Percentiles rank a stretch among this genome's conserved stretches.
These are phyloP conservation scores for Volucella inanis DNA, from an alignment of 2,888 invertebrate species.

Conservation along the genomic window DNA sequence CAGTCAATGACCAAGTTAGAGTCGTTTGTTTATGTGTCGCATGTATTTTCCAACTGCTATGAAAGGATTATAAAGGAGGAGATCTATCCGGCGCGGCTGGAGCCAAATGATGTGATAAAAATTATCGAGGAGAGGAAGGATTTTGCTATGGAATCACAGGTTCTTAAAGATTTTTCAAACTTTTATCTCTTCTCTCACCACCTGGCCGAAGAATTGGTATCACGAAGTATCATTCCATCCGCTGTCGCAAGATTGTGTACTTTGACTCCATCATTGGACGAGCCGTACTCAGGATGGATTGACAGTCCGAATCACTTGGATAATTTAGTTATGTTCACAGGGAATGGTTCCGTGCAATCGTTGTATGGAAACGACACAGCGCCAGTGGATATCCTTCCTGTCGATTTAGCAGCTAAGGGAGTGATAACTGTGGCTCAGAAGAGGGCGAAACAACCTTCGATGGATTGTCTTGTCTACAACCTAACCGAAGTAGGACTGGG, in stretches of 20 bases:
- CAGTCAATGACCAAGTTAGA: slow-evolving; percentile 52
- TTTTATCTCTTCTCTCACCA: slow-evolving; percentile 64
- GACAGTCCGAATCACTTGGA: slow-evolving; percentile 62
- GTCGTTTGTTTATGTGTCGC: slow-evolving; percentile 67
- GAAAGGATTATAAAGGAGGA: slow-evolving; percentile 60
- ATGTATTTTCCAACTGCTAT: slow-evolving; percentile 67
- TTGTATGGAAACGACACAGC: slow-evolving; percentile 36
- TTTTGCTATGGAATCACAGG: slow-evolving; percentile 24
- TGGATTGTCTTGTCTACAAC: slow-evolving; percentile 47
- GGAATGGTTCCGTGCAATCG: slow-evolving; percentile 61
- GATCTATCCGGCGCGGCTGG: slow-evolving; percentile 44
- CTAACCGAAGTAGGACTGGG: slow-evolving; percentile 50
- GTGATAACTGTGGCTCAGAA: slow-evolving; percentile 59
- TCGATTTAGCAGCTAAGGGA: slow-evolving; percentile 64
- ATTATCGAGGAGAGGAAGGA: slow-evolving; percentile 51
- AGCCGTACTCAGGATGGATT: slow-evolving; percentile 66
- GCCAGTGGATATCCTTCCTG: slow-evolving; percentile 62
- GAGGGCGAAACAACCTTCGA: background rate
- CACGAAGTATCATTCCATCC: slow-evolving; percentile 39
- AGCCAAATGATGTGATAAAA: slow-evolving; percentile 51
- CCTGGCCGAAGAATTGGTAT: slow-evolving; percentile 56
- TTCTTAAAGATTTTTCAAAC: slow-evolving; percentile 47
- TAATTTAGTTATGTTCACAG: slow-evolving; percentile 54
- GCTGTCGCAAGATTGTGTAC: slow-evolving; percentile 54
- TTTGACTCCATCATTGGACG: slow-evolving; percentile 55